A percentile compares a stretch with the other conserved stretches of the same genome.
Conservation (phyloP, 2,797 vertebrate species). For the Podarcis lilfordi region DNA sequence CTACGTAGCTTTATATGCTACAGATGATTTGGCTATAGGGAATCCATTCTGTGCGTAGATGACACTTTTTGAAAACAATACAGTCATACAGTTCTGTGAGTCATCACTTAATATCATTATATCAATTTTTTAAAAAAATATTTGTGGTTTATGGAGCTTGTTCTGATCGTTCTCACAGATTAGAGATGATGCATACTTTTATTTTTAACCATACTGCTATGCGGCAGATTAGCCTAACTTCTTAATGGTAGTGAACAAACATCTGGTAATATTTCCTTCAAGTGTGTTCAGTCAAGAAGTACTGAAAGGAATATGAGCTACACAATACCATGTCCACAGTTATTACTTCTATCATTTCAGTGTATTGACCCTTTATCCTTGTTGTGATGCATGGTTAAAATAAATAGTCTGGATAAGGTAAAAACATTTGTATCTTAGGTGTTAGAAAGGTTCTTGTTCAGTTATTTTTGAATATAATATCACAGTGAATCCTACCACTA, state of each 20-base stretch:
- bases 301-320: not conserved
- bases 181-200: not conserved
- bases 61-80: not conserved
- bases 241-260: too few relatives aligned
- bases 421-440: too few relatives aligned
- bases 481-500: not conserved
- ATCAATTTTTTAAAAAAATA: not conserved
- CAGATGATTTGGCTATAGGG: not conserved
- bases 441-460: not conserved
- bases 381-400: not conserved
- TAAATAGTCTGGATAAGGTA: too few relatives aligned
- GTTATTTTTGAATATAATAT: not conserved
- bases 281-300: too few relatives aligned
- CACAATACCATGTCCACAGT: not conserved
- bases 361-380: not conserved
- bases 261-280: not conserved
- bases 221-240: not conserved
- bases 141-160: not conserved
- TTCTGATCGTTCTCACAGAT: not conserved
- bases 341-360: not conserved
- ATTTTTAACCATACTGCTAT: not conserved
- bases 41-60: not conserved
- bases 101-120: slow-evolving; percentile 1
- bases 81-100: not conserved
- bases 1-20: not conserved